Evolutionary conservation across 2,113 vertebrate genomes (phyloP).

Genomic region (Spea multiplicata): DNA sequence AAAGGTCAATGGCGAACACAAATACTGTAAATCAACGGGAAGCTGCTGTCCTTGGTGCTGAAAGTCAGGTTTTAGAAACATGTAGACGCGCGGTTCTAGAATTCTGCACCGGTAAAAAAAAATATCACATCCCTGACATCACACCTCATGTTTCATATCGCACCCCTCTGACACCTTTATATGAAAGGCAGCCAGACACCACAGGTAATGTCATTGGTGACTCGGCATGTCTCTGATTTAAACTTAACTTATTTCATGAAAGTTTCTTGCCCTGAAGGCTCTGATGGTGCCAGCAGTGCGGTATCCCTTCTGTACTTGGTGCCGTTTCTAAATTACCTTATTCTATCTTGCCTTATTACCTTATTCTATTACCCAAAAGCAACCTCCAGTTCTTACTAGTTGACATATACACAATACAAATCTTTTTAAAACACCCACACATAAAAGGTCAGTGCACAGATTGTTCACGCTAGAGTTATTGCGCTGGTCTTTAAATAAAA

Average conservation of each 20-base stretch:
- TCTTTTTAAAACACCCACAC: neutral
- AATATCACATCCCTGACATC: neutral
- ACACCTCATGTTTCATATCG: neutral
- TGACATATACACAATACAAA: neutral
- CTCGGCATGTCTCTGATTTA: neutral
- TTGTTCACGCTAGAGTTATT: neutral
- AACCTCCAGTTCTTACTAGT: neutral
- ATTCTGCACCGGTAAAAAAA: neutral
- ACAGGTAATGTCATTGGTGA: neutral
- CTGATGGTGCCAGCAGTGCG: too few relatives aligned
- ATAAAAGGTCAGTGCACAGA: neutral
- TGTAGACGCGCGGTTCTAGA: neutral
- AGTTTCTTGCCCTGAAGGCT: neutral
- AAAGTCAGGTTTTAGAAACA: conserved; percentile 2
- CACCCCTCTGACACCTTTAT: neutral
- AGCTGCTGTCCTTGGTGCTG: conserved; percentile 34
- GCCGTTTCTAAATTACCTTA: too few relatives aligned
- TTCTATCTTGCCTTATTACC: too few relatives aligned
- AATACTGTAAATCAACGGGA: conserved; percentile 28
- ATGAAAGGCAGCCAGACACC: neutral
- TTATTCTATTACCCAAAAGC: too few relatives aligned
- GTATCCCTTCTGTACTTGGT: too few relatives aligned
- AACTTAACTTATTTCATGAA: conserved; percentile 10
- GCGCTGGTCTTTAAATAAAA: neutral
- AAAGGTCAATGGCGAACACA: conserved; percentile 12